Percentiles rank a stretch among this genome's conserved stretches.
These are phyloP conservation scores for Stenchaetothrips biformis DNA, from an alignment of 2,888 invertebrate genomes.

Conservation along the genomic window DNA sequence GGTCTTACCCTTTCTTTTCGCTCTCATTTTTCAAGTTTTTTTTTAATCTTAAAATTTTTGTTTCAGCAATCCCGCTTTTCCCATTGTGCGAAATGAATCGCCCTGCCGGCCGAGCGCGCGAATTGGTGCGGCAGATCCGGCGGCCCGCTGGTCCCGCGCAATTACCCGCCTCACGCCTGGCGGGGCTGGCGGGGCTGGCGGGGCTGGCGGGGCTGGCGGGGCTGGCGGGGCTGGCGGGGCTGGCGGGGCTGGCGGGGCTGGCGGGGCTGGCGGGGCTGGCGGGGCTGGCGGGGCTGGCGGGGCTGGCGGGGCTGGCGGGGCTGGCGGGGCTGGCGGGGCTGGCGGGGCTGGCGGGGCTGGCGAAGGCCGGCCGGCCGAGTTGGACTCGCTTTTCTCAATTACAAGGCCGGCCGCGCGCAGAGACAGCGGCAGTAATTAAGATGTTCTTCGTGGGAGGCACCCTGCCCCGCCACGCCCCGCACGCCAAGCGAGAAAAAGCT, in stretches of 20 bases:
- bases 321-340: background rate
- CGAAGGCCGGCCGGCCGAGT: background rate
- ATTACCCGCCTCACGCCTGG: background rate
- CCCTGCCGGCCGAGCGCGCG: too few species aligned
- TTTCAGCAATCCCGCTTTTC: too few species aligned
- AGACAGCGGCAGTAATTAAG: background rate
- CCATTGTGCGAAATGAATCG: too few species aligned
- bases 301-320: background rate
- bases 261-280: background rate
- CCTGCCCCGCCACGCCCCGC: background rate
- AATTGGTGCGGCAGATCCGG: too few species aligned
- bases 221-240: background rate
- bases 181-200: background rate
- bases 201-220: background rate
- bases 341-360: background rate
- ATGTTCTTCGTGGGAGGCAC: background rate
- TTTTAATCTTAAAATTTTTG: too few species aligned
- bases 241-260: background rate
- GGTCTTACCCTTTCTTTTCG: too few species aligned
- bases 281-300: background rate
- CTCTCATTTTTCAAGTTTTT: too few species aligned
- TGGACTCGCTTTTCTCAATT: slow-evolving; percentile 8
- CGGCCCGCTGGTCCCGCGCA: too few species aligned
- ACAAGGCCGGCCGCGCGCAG: background rate
- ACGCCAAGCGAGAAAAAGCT: too few species aligned